phyloP scores from a whole-genome alignment of 2,888 invertebrate genomes.

The Tipula unca region DNA sequence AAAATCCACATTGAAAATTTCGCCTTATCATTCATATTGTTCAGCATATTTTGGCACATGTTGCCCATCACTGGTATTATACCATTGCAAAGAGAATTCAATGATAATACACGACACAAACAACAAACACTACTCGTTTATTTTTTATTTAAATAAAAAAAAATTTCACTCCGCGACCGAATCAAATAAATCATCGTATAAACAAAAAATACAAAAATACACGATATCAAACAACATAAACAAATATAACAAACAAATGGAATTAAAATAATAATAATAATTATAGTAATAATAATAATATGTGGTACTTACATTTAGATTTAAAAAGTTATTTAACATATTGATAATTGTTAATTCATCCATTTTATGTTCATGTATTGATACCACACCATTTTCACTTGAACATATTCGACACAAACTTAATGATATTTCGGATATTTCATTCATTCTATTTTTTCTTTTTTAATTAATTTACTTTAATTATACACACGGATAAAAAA shows the following conservation, averaged over 20 bases:
- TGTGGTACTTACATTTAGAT: not conserved
- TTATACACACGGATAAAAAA: not conserved
- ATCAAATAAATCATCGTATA: not conserved
- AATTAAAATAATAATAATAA: not conserved
- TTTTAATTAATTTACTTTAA: not conserved
- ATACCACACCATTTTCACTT: not conserved
- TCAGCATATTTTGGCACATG: no score
- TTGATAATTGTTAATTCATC: not conserved
- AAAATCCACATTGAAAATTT: no score
- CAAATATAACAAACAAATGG: not conserved
- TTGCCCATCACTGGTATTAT: not conserved
- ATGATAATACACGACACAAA: not conserved
- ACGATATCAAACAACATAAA: no score
- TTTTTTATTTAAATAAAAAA: not conserved
- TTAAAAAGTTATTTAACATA: not conserved
- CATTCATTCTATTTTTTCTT: not conserved
- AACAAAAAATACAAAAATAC: no score
- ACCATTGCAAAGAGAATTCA: not conserved
- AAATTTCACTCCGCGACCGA: not conserved
- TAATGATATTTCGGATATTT: not conserved
- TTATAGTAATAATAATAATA: no score
- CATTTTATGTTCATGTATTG: not conserved
- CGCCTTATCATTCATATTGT: no score
- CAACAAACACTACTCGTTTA: not conserved
- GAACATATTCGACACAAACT: not conserved